phyloP scores from a whole-genome alignment of 2,113 vertebrate species.

The Lagenorhynchus albirostris region DNA sequence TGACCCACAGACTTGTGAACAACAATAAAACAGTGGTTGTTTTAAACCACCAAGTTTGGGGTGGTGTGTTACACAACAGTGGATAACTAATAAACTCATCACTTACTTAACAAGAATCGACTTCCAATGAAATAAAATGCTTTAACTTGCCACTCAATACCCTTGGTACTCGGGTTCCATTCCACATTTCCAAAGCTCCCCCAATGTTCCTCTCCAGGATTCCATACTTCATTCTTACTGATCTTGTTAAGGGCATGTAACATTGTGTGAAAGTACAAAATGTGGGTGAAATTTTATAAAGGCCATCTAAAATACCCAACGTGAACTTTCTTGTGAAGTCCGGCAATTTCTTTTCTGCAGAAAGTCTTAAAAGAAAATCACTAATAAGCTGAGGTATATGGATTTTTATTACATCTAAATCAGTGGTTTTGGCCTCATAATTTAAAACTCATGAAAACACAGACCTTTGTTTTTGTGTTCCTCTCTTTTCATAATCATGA shows the following conservation, averaged over 20 bases:
- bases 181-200: not conserved
- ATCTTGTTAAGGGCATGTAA: not conserved
- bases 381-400: not conserved
- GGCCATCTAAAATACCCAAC: not conserved
- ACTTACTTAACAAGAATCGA: not conserved
- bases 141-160: not conserved
- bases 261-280: not conserved
- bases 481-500: conserved; percentile 34
- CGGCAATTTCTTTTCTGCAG: not conserved
- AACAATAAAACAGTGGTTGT: not conserved
- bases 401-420: not conserved
- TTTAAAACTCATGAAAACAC: not conserved
- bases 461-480: not conserved
- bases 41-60: not conserved
- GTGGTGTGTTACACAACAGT: not conserved
- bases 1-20: not conserved
- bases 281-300: not conserved
- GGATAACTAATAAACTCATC: not conserved
- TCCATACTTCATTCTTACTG: not conserved
- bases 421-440: not conserved
- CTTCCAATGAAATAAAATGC: not conserved
- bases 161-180: not conserved
- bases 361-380: not conserved
- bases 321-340: not conserved
- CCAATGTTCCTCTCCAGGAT: not conserved